Conservation (phyloP, 2,888 invertebrate genomes). For the Heliconius ethilla region DNA sequence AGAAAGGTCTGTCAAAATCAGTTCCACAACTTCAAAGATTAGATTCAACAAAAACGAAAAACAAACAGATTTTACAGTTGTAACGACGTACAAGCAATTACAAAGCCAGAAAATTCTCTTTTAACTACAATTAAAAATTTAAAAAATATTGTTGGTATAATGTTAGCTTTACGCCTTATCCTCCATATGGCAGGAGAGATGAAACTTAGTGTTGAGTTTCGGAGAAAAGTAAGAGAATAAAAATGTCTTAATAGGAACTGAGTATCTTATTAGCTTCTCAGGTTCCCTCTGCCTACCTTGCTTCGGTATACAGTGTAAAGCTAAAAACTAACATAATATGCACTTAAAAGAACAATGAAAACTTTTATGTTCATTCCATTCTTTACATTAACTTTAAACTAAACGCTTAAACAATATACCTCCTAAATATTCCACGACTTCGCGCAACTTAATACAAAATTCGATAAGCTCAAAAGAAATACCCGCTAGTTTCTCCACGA, state of each 20-base stretch:
- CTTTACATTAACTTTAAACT: not conserved
- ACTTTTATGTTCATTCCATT: not conserved
- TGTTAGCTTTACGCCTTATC: too few relatives aligned
- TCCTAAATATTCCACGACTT: not conserved
- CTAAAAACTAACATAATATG: too few relatives aligned
- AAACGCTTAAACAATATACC: not conserved
- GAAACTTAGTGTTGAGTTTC: too few relatives aligned
- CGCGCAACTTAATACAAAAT: constrained; percentile 3
- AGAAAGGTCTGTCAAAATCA: not conserved
- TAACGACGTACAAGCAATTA: not conserved
- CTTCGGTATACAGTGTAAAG: too few relatives aligned
- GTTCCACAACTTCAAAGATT: not conserved
- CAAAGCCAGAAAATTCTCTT: not conserved
- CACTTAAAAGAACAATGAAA: not conserved
- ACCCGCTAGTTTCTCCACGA: constrained; percentile 2
- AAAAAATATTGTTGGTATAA: not conserved
- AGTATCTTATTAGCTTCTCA: too few relatives aligned
- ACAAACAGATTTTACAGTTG: not conserved
- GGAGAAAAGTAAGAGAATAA: too few relatives aligned
- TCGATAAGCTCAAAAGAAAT: constrained; percentile 12
- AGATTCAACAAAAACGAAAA: not conserved
- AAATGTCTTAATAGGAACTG: too few relatives aligned
- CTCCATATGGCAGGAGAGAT: too few relatives aligned
- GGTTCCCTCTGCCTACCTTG: too few relatives aligned
- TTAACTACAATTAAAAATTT: not conserved